Evolutionary conservation across 2,888 invertebrate genomes (phyloP), one percentile per base, ranked within the genome.

Genomic region (Microchrysa polita): DNA sequence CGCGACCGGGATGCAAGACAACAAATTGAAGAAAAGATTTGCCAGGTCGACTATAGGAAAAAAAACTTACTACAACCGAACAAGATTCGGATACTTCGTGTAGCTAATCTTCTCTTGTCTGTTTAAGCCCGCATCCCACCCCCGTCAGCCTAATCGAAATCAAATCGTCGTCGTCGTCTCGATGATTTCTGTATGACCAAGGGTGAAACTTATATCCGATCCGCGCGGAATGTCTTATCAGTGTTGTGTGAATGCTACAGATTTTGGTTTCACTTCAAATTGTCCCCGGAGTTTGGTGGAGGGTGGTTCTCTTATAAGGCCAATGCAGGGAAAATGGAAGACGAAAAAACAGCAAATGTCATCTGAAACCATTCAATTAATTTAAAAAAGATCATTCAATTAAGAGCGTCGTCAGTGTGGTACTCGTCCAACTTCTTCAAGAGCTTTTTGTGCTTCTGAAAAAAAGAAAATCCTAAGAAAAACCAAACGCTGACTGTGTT

Each of bases 351-450:
- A 44, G 61, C 72, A 60, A 71, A 74, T 73, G 73, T 74, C 74
- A 74, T 72, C 67, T 59, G 65, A 75, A 76, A 74, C 75, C 72
- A 76, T 77, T 76, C 76, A 77, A 77, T 77, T 77, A 77, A 77
- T 77, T 77, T 76, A 73, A 78, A 76, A 78, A 78, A 78, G 78
- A 78, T 78, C 78, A 78, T 78, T 78, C 78, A 78, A 78, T 78
- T 78, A 78, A 77, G 78, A 60, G 72, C 73, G 73, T 73, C 42
- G 69, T 60, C 52, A 44, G n/a, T 12, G n/a, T 67, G n/a, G n/a
- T n/a, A n/a, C n/a, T 67, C 7, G 27, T 5, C 2, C 27, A 7
- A 34, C 27, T 34, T 23, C 7, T 52, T 12, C 4, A 42, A 10
- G 48, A 48, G 12, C 16, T 12, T 48, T 48, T 48, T 4, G 48